Base-by-base conservation (phyloP, 2,797 vertebrate species). In the Bryconaethiops microstoma region DNA sequence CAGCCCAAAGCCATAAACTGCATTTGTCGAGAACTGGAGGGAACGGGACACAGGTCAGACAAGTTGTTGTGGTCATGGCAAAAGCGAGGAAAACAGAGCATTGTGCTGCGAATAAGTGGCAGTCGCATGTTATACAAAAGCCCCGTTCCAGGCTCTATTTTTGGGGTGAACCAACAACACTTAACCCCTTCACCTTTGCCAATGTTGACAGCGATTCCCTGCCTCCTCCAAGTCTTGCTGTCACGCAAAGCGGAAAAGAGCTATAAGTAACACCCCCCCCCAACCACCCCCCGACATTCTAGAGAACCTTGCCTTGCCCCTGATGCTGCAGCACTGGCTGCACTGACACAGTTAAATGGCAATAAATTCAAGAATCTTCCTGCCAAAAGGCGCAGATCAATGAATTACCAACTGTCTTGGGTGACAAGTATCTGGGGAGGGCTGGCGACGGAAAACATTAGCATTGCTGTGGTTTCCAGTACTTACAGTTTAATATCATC, bases 81-180 rank as follows among this genome's bases (percentile, higher is more conserved):
- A 63, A 52, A 42, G 59, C 55, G 54, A 57, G 35, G 76, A 80
- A 83, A 77, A 78, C 64, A 76, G 60, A 76, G 54, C 45, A 75
- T 79, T 85, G 79, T 80, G 76, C 35, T 80, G 62, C 60, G 74
- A 69, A 42, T 67, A 83, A 85, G 74, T 78, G 67, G 70, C 80
- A 79, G 68, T 74, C 74, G 77, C 74, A 63, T 42, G 50, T 63
- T 65, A 68, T 76, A 82, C 67, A 82, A 85, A 83, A 64, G 59
- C 74, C 76, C 48, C 1, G 29, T 84, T 74, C 62, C 64, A n/a
- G 74, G 35, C 48, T 68, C 79, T 73, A 83, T 86, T 87, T 88
- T 86, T 81, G 76, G 78, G 78, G 69, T 82, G 80, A 82, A 87
- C 75, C 83, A 87, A 86, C 86, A 87, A 84, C 76, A 87, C 77